Base-by-base conservation (phyloP, 2,797 vertebrate species). In the Semotilus atromaculatus region DNA sequence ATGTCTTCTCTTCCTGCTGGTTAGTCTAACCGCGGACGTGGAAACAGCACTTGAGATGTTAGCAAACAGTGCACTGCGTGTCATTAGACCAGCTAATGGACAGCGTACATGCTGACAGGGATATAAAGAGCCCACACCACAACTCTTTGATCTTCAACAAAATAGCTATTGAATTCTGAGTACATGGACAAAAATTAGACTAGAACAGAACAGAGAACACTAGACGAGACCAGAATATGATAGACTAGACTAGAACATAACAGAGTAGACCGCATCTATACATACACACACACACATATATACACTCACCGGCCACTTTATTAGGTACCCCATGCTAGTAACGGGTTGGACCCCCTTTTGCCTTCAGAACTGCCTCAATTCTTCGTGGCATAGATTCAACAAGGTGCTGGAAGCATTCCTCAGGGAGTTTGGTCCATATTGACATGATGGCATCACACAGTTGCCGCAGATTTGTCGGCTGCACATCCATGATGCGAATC, bases 31-130 rank as follows among this genome's bases (percentile, higher is more conserved):
- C 3, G 38, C 13, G 19, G 13, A 71, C 19, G 43, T 66, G 81
- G 31, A 75, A 75, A 75, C 60, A 68, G 60, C 72, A 67, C 60
- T 76, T 75, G 60, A 48, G 77, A 79, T 68, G 82, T 70, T 70
- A n/a, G 34, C 74, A 45, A 84, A 68, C 74, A 78, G 36, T 36
- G 82, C 62, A 29, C 62, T 23, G 79, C 16, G n/a, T 81, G 66
- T 81, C 79, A 81, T 81, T 81, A 71, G 43, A 53, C 34, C 23
- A 51, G 66, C 64, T 84, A 84, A 84, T 84, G 82, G 74, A 77
- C 31, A 6, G n/a, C 6, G 31, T 67, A 36, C 36, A 60, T 38
- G 48, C 74, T 55, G 62, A 77, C 73, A n/a, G 82, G 19, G 34
- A 83, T 55, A 76, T 67, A 18, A 83, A 76, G 62, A 83, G 81